Evolutionary conservation across 2,113 vertebrate genomes (phyloP).

Genomic region (Zosterops japonicus): DNA sequence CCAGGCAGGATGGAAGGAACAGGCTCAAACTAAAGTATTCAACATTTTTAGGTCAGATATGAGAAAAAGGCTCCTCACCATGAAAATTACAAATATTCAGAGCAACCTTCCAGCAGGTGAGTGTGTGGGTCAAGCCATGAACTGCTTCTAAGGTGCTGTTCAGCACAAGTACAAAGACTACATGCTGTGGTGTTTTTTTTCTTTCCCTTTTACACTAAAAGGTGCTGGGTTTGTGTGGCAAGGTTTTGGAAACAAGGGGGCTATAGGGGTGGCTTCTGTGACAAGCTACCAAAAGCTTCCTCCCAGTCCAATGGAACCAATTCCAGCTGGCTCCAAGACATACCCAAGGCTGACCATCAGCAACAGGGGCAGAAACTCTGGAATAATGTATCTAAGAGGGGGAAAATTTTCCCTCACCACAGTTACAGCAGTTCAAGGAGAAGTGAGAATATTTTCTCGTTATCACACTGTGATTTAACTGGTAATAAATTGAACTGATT

Average conservation of each 20-base stretch:
- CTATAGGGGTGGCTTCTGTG: not conserved
- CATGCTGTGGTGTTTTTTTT: fast-evolving
- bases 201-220: not conserved
- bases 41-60: not conserved
- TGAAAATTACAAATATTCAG: not conserved
- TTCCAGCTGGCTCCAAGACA: not conserved
- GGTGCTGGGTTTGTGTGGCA: not conserved
- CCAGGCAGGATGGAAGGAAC: not conserved
- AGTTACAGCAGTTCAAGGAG: not conserved
- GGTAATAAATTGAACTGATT: not conserved
- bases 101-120: not conserved
- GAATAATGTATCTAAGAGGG: not conserved
- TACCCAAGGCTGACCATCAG: not conserved
- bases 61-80: not conserved
- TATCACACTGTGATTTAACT: not conserved
- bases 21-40: not conserved
- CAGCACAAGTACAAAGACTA: not conserved
- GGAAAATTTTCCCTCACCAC: not conserved
- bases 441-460: not conserved
- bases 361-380: not conserved
- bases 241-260: not conserved
- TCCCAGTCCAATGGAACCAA: not conserved
- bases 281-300: not conserved
- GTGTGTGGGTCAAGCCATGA: not conserved
- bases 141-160: not conserved